Conservation (phyloP, 1,140 invertebrate species). For the Platorchestia sp. region DNA sequence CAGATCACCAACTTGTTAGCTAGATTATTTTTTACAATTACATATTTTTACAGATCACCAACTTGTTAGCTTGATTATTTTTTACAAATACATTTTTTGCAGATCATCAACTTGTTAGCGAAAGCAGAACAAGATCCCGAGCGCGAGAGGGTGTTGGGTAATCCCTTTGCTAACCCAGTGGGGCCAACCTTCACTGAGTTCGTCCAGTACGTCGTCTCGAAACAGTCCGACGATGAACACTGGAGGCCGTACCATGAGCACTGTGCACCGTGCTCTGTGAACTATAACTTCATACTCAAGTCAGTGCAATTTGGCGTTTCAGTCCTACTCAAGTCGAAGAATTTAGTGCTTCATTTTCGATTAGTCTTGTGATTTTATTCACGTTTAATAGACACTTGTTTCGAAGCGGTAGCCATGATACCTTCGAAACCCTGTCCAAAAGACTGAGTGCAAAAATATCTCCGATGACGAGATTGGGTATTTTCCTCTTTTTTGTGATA, state of each 20-base stretch:
- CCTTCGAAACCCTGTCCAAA: too few relatives aligned
- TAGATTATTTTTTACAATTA: not conserved
- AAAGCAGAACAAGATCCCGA: slow-evolving; percentile 42
- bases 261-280: slow-evolving; percentile 27
- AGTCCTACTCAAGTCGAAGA: too few relatives aligned
- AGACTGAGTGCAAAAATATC: too few relatives aligned
- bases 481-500: too few relatives aligned
- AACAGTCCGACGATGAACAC: slow-evolving; percentile 33
- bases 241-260: slow-evolving; percentile 51
- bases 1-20: too few relatives aligned
- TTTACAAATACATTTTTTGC: not conserved
- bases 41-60: too few relatives aligned
- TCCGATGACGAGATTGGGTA: too few relatives aligned
- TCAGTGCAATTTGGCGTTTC: not conserved
- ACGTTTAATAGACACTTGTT: not conserved
- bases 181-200: slow-evolving; percentile 56
- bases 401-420: not conserved
- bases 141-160: slow-evolving; percentile 39
- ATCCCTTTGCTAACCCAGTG: slow-evolving; percentile 61
- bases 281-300: slow-evolving; percentile 55
- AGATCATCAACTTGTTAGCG: slow-evolving; percentile 8
- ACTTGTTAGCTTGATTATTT: not conserved
- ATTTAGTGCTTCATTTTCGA: too few relatives aligned
- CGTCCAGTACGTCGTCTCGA: slow-evolving; percentile 25
- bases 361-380: not conserved